phyloP scores from a whole-genome alignment of 2,113 vertebrate genomes.

The Suncus etruscus region DNA sequence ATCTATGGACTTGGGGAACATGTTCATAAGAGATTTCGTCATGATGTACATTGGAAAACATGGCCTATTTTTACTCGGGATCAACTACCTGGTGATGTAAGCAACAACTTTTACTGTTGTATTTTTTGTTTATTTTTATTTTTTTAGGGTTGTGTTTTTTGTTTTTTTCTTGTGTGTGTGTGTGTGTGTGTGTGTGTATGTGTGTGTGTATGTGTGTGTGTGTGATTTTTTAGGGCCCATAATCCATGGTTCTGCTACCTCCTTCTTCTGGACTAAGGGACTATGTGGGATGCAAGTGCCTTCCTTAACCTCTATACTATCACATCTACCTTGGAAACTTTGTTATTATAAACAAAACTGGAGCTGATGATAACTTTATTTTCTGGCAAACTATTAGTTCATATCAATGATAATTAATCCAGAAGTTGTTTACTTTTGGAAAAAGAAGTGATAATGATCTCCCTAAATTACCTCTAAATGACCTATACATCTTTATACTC shows the following conservation, averaged over 20 bases:
- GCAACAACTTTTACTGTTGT: conserved; percentile 63
- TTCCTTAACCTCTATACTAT: too few species aligned
- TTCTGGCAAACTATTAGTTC: background rate
- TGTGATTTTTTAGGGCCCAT: too few species aligned
- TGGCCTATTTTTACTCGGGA: conserved; percentile 96
- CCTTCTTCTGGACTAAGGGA: too few species aligned
- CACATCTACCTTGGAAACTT: background rate
- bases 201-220: too few species aligned
- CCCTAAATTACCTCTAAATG: background rate
- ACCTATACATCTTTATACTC: background rate
- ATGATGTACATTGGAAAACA: conserved; percentile 93
- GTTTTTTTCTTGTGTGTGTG: too few species aligned
- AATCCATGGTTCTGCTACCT: too few species aligned
- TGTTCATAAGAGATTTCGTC: conserved; percentile 91
- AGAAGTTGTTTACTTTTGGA: background rate
- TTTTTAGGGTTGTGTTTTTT: too few species aligned
- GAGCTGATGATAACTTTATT: background rate
- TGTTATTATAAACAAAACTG: conserved; percentile 41
- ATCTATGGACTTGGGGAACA: conserved; percentile 97
- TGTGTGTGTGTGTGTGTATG: too few species aligned
- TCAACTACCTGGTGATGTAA: conserved; percentile 91
- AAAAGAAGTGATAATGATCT: background rate
- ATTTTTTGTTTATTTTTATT: background rate
- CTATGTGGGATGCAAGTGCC: too few species aligned
- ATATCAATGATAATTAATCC: background rate